Evolutionary conservation across 2,888 invertebrate genomes (phyloP).

Genomic region (Cheilosia urbana): DNA sequence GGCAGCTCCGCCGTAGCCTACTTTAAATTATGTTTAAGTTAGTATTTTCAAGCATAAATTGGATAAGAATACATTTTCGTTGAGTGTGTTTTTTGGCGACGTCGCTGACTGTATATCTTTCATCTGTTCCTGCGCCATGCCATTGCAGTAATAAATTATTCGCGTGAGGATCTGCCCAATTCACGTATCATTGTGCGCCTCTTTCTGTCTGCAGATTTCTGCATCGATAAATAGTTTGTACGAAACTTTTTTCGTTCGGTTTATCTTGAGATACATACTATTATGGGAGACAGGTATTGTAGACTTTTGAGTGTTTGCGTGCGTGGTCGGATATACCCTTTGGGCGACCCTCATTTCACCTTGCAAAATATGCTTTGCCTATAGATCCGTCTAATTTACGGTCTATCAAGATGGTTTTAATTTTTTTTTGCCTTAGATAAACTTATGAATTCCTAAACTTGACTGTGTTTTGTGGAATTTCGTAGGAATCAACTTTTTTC

Average conservation of each 20-base stretch:
- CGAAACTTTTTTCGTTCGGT: slow-evolving; percentile 20
- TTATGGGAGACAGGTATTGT: slow-evolving; percentile 55
- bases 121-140: slow-evolving; percentile 26
- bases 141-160: slow-evolving; percentile 53
- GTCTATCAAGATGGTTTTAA: neutral
- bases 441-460: neutral
- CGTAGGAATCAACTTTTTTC: slow-evolving; percentile 5
- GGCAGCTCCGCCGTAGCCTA: too few species aligned
- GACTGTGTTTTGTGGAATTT: neutral
- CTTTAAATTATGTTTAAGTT: too few species aligned
- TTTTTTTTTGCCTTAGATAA: neutral
- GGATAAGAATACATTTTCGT: too few species aligned
- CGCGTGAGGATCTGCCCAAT: slow-evolving; percentile 54
- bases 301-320: slow-evolving; percentile 35
- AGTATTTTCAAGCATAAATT: too few species aligned
- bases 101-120: slow-evolving; percentile 53
- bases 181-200: slow-evolving; percentile 48
- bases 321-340: slow-evolving; percentile 51
- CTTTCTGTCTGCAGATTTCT: slow-evolving; percentile 28
- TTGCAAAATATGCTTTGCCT: slow-evolving; percentile 23
- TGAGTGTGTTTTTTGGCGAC: neutral
- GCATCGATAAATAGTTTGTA: slow-evolving; percentile 58
- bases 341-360: slow-evolving; percentile 1
- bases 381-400: neutral
- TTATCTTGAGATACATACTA: slow-evolving; percentile 31